Percentiles rank a stretch among this genome's conserved stretches.
Conservation (phyloP, 2,888 invertebrate genomes). For the Pachymerium ferrugineum region DNA sequence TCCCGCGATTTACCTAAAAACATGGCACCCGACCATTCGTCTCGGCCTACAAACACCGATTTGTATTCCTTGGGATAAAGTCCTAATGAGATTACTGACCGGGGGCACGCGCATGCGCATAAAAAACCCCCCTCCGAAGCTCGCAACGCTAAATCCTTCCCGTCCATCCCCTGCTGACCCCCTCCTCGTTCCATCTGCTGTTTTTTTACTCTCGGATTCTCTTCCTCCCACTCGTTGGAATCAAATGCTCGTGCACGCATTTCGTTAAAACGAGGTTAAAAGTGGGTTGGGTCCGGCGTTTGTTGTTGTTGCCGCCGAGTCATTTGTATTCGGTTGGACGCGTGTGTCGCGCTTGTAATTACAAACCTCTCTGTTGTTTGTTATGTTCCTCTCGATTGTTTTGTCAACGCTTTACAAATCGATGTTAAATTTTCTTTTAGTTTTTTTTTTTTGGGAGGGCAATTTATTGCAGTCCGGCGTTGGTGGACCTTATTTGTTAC, state of each 20-base stretch:
- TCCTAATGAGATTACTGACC: constrained; percentile 13
- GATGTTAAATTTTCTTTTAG: not conserved
- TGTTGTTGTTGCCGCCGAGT: not conserved
- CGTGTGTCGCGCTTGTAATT: not conserved
- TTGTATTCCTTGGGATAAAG: constrained; percentile 6
- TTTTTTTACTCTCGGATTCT: not conserved
- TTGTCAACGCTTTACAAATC: not conserved
- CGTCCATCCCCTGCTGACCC: constrained; percentile 7
- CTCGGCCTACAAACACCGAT: constrained; percentile 4
- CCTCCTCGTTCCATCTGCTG: not conserved
- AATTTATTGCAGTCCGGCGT: too few species aligned
- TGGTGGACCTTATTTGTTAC: not conserved
- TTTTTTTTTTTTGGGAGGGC: too few species aligned
- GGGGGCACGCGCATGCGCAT: constrained; percentile 13
- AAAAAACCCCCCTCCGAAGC: not conserved
- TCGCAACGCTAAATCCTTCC: constrained; percentile 13
- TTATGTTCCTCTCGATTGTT: not conserved
- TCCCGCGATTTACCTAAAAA: constrained; percentile 13
- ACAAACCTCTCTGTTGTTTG: not conserved
- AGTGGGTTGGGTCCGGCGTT: not conserved
- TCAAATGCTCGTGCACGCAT: constrained; percentile 13
- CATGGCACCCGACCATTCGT: constrained; percentile 7
- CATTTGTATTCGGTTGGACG: not conserved
- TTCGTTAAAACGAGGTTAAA: not conserved
- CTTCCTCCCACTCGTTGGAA: not conserved